Evolutionary conservation across 2,888 invertebrate species (phyloP).

Genomic region (Eurytoma californica): DNA sequence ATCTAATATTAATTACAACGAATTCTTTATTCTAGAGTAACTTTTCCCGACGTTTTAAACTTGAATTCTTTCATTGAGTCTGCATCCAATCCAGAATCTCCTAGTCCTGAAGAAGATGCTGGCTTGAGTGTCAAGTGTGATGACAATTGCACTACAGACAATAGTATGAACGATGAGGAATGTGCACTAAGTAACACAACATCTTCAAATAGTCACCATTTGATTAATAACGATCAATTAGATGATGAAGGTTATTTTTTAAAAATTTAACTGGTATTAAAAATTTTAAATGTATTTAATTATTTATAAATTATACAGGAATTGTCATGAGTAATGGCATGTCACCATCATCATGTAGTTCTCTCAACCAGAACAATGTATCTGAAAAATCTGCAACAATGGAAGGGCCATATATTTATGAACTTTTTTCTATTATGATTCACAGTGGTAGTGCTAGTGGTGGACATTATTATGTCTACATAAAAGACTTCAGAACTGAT

Average conservation of each 20-base stretch:
- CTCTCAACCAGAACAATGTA: conserved; percentile 75
- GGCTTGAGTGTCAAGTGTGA: conserved; percentile 77
- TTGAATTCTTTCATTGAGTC: conserved; percentile 83
- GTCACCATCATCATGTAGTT: conserved; percentile 72
- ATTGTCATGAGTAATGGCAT: conserved; percentile 79
- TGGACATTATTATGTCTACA: conserved; percentile 94
- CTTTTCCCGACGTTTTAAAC: conserved; percentile 87
- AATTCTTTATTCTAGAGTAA: conserved; percentile 79
- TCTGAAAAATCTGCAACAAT: conserved; percentile 68
- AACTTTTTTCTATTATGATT: conserved; percentile 93
- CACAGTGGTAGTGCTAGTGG: conserved; percentile 93
- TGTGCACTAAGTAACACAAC: conserved; percentile 68
- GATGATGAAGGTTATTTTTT: conserved; percentile 79
- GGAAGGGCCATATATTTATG: conserved; percentile 86
- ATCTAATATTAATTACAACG: too few relatives aligned
- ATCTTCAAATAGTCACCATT: conserved; percentile 62
- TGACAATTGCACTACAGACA: conserved; percentile 83
- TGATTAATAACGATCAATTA: conserved; percentile 74
- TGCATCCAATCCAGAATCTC: conserved; percentile 68
- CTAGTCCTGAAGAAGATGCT: conserved; percentile 74
- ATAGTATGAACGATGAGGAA: conserved; percentile 82
- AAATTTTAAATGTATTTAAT: neutral
- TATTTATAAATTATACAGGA: conserved; percentile 70
- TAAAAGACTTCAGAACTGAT: conserved; percentile 85
- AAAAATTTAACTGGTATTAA: neutral